These are phyloP conservation scores for Euglossa dilemma DNA, from an alignment of 1,140 invertebrate genomes.

Conservation along the genomic window DNA sequence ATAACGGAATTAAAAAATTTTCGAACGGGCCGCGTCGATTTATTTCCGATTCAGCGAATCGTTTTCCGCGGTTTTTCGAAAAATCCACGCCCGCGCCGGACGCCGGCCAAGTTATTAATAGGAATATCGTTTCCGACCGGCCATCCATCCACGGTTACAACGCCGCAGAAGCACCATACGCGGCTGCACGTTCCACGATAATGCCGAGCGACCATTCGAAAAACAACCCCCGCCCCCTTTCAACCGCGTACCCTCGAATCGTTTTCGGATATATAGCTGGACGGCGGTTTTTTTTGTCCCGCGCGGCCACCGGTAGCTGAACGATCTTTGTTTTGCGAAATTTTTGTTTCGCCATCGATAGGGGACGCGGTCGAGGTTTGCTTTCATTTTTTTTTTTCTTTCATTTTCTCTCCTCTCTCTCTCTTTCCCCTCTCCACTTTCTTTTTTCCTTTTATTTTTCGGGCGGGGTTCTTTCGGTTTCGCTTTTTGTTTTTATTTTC, in stretches of 20 bases:
- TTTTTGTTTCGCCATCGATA: not conserved
- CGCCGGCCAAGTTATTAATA: conserved; percentile 15
- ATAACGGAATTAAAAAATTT: conserved; percentile 47
- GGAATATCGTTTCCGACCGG: conserved; percentile 12
- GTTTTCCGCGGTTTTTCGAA: conserved; percentile 44
- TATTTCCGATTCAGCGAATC: conserved; percentile 46
- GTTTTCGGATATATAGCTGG: not conserved
- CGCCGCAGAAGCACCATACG: not conserved
- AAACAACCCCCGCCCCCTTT: not conserved
- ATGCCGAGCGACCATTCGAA: conserved; percentile 13
- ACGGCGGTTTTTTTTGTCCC: not conserved
- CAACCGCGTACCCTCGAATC: not conserved
- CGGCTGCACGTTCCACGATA: conserved; percentile 14
- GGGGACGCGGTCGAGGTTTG: not conserved
- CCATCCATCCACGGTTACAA: conserved; percentile 25
- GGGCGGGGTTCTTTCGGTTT: too few relatives aligned
- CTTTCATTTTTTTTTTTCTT: not conserved
- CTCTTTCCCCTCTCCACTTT: not conserved
- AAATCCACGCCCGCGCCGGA: conserved; percentile 8
- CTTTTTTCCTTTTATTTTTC: not conserved
- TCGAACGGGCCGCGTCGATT: conserved; percentile 30
- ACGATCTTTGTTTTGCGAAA: not conserved
- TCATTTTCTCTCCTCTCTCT: not conserved
- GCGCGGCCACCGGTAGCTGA: not conserved
- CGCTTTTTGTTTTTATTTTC: too few relatives aligned